Percentiles rank a stretch among this genome's conserved stretches.
Conservation (phyloP, 1,140 invertebrate genomes). For the Atta cephalotes region DNA sequence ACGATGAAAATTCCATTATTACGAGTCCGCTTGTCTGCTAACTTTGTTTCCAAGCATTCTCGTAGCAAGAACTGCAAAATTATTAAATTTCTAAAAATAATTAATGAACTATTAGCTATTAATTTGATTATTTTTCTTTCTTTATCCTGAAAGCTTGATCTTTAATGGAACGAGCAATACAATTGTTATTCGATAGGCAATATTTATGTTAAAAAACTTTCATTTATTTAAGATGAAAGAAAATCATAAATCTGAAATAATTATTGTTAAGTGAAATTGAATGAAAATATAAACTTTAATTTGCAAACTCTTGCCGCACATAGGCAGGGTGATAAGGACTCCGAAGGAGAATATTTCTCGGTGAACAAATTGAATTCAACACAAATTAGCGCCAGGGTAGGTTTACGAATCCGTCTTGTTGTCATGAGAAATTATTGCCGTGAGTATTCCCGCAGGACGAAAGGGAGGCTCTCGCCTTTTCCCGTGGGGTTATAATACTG, state of each 20-base stretch:
- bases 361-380: slow-evolving; percentile 73
- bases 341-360: slow-evolving; percentile 20
- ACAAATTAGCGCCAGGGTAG: slow-evolving; percentile 77
- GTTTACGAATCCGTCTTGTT: slow-evolving; percentile 72
- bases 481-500: slow-evolving; percentile 72
- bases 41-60: neutral
- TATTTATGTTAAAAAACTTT: neutral
- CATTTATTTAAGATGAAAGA: neutral
- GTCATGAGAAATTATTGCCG: slow-evolving; percentile 73
- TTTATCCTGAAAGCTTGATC: neutral
- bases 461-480: slow-evolving; percentile 48
- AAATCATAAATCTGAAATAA: slow-evolving; percentile 29
- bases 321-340: neutral
- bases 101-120: neutral
- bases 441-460: slow-evolving; percentile 62
- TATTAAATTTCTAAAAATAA: neutral
- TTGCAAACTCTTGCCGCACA: slow-evolving; percentile 1
- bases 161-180: neutral
- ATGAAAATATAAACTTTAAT: slow-evolving; percentile 64
- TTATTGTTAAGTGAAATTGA: neutral
- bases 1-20: neutral
- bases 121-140: neutral
- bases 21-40: neutral
- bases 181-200: neutral
- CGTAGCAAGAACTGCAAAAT: neutral